Conservation (phyloP, 2,113 vertebrate genomes). For the Tenebrosternarchus preto region DNA sequence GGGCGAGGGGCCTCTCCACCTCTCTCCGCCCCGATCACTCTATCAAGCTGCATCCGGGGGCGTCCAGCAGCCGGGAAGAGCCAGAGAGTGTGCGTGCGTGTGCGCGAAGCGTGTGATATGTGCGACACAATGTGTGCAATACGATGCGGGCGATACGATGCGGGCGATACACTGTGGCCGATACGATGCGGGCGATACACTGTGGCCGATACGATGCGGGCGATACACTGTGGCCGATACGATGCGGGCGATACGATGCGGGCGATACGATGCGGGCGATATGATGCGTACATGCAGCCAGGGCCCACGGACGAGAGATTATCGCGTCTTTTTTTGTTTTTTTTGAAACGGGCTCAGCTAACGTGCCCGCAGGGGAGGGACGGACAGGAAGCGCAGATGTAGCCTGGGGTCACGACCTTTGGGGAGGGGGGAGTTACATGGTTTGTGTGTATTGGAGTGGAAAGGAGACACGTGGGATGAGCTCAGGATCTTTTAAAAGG, state of each 20-base stretch:
- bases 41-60: constrained; percentile 28
- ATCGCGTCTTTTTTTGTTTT: no score
- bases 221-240: no score
- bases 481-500: constrained; percentile 46
- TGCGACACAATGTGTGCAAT: constrained; percentile 41
- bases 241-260: no score
- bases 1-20: constrained; percentile 25
- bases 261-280: no score
- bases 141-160: no score
- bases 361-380: constrained; percentile 37
- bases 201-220: no score
- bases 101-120: constrained; percentile 46
- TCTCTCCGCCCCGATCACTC: constrained; percentile 33
- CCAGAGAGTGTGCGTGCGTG: neutral
- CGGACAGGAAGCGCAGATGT: constrained; percentile 8
- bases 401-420: constrained; percentile 32
- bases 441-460: constrained; percentile 45
- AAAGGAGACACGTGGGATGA: constrained; percentile 35
- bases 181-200: no score
- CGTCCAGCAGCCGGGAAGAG: neutral
- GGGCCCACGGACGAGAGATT: no score
- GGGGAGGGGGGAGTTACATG: neutral
- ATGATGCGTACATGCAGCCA: no score
- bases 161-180: no score
- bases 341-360: constrained; percentile 39